Evolutionary conservation across 2,888 invertebrate genomes (phyloP).

Genomic region (Steromphala cineraria): DNA sequence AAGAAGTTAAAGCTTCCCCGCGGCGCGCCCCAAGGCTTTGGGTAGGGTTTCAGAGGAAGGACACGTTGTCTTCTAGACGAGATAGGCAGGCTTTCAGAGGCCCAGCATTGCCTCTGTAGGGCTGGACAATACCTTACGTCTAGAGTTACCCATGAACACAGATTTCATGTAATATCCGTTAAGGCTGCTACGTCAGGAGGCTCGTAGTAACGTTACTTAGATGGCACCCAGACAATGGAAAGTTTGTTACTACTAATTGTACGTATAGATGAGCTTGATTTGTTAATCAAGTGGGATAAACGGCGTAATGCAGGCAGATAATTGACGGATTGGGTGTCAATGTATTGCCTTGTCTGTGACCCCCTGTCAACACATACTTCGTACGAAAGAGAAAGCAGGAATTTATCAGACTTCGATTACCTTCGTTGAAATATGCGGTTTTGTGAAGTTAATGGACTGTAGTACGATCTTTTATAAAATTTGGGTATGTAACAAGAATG

Average conservation of each 20-base stretch:
- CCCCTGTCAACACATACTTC: no score
- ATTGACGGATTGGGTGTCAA: no score
- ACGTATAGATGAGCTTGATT: neutral
- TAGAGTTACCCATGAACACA: neutral
- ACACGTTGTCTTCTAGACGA: neutral
- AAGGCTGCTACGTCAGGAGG: neutral
- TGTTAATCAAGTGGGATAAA: no score
- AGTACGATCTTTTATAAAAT: no score
- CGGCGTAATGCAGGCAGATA: no score
- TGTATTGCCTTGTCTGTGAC: no score
- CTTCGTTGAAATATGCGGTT: no score
- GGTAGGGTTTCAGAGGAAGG: neutral
- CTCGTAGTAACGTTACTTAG: neutral
- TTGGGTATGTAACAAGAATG: no score
- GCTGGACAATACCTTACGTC: neutral
- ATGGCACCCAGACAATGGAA: neutral
- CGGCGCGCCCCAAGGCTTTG: neutral
- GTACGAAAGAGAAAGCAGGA: no score
- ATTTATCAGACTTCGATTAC: no score
- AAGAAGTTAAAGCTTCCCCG: constrained; percentile 1
- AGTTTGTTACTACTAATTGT: constrained; percentile 12
- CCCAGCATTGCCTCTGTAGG: neutral
- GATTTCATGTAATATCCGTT: constrained; percentile 13
- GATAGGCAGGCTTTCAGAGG: constrained; percentile 4
- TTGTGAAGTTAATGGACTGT: no score